A percentile compares a stretch with the other conserved stretches of the same genome.
phyloP scores from a whole-genome alignment of 1,140 invertebrate genomes.

The Drosophila pachea region DNA sequence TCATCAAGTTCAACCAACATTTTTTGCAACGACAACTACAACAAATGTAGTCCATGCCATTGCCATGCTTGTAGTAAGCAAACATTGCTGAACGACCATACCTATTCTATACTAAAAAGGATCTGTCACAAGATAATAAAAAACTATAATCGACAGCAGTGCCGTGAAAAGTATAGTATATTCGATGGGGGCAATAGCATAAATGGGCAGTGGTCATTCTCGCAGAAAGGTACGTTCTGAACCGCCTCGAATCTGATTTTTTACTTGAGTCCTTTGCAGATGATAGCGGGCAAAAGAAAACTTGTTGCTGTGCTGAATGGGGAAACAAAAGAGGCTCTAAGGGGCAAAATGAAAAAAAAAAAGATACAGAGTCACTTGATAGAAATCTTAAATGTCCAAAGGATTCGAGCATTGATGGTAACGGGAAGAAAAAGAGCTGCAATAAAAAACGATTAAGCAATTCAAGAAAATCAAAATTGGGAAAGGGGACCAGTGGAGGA shows the following conservation, averaged over 20 bases:
- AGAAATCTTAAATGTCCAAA: no score
- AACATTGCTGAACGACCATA: conserved; percentile 41
- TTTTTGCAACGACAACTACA: conserved; percentile 48
- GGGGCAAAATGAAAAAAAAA: no score
- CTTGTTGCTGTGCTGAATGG: no score
- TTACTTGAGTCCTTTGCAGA: conserved; percentile 1
- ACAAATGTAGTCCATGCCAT: conserved; percentile 39
- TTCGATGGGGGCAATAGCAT: conserved; percentile 63
- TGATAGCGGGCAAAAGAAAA: background rate
- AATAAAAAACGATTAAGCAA: no score
- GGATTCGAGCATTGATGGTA: no score
- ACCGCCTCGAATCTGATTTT: background rate
- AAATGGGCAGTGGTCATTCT: conserved; percentile 7
- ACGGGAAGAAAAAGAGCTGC: no score
- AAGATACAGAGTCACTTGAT: background rate
- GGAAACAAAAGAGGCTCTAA: conserved; percentile 1
- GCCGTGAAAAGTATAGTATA: conserved; percentile 53
- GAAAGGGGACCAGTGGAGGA: background rate
- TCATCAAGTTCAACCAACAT: conserved; percentile 52
- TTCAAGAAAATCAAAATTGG: background rate
- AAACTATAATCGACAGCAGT: conserved; percentile 46
- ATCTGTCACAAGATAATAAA: conserved; percentile 63
- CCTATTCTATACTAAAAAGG: conserved; percentile 55
- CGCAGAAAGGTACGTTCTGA: conserved; percentile 24
- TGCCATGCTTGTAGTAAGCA: conserved; percentile 32